Conservation (phyloP, 2,888 invertebrate genomes). For the Synergus laeviventris region DNA sequence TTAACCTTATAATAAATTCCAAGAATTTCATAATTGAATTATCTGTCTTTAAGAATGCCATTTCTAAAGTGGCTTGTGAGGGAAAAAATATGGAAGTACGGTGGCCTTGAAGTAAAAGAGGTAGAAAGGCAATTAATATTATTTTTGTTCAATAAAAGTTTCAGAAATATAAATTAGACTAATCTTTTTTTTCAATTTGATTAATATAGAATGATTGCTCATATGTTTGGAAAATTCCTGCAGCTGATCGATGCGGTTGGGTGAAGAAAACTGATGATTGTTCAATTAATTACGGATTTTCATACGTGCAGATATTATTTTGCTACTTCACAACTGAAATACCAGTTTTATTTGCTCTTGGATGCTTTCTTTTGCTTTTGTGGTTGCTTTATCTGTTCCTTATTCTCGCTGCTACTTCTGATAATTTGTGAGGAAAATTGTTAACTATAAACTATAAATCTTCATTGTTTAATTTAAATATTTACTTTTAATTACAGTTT, state of each 20-base stretch:
- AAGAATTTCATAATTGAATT: neutral
- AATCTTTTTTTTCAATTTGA: neutral
- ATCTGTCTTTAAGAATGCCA: neutral
- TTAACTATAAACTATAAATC: neutral
- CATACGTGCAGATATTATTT: slow-evolving; percentile 73
- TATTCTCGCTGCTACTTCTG: slow-evolving; percentile 78
- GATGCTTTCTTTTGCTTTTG: slow-evolving; percentile 68
- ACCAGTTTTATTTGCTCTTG: slow-evolving; percentile 57
- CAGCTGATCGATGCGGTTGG: slow-evolving; percentile 71
- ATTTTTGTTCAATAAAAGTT: too few species aligned
- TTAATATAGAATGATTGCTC: slow-evolving; percentile 71
- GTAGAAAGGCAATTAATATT: neutral
- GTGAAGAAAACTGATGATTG: slow-evolving; percentile 70
- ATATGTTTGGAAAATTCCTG: slow-evolving; percentile 68
- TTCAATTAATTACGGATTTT: slow-evolving; percentile 63
- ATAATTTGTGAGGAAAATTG: slow-evolving; percentile 77
- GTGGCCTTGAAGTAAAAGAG: neutral
- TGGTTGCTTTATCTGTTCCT: slow-evolving; percentile 78
- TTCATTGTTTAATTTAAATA: neutral
- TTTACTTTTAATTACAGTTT: slow-evolving; percentile 72
- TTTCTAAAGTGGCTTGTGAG: neutral
- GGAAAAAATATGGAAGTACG: neutral
- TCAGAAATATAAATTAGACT: too few species aligned
- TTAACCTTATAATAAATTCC: neutral
- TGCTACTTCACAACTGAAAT: slow-evolving; percentile 67